Conservation (phyloP, 1,140 invertebrate species). For the Drosophila malerkotliana region DNA sequence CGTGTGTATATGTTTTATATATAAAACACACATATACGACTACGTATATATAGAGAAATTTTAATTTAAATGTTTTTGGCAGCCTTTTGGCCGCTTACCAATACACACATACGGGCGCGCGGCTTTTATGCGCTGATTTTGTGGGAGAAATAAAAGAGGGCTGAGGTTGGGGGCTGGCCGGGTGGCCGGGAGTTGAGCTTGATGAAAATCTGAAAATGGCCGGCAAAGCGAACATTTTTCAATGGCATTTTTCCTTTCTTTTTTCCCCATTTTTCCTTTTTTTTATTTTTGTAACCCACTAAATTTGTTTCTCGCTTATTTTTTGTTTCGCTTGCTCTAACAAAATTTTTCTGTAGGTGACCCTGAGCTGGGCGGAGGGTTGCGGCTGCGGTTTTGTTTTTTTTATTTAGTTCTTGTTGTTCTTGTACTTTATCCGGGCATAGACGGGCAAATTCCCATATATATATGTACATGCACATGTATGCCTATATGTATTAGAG, state of each 20-base stretch:
- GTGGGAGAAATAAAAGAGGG: slow-evolving; percentile 6
- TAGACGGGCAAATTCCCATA: slow-evolving; percentile 26
- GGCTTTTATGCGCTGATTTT: slow-evolving; percentile 76
- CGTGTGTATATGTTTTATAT: slow-evolving; percentile 10
- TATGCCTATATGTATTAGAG: slow-evolving; percentile 33
- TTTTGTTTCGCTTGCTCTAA: slow-evolving; percentile 22
- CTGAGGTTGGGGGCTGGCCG: not conserved
- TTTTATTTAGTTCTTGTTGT: slow-evolving; percentile 24
- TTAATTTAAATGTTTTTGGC: slow-evolving; percentile 82
- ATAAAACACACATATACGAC: slow-evolving; percentile 1
- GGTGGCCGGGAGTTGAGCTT: slow-evolving; percentile 31
- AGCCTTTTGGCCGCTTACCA: slow-evolving; percentile 57
- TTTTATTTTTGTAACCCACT: slow-evolving; percentile 18
- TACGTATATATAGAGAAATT: slow-evolving; percentile 47
- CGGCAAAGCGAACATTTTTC: slow-evolving; percentile 73
- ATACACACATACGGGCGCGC: slow-evolving; percentile 36
- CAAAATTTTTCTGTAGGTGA: slow-evolving; percentile 62
- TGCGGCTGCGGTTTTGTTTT: slow-evolving; percentile 53
- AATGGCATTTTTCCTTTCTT: slow-evolving; percentile 59
- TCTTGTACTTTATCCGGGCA: slow-evolving; percentile 17
- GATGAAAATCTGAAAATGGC: slow-evolving; percentile 76
- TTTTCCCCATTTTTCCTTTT: not conserved
- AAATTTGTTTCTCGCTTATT: slow-evolving; percentile 32
- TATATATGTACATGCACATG: slow-evolving; percentile 19
- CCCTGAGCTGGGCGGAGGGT: slow-evolving; percentile 54